Evolutionary conservation across 1,140 invertebrate species (phyloP).

Genomic region (Linepithema humile): DNA sequence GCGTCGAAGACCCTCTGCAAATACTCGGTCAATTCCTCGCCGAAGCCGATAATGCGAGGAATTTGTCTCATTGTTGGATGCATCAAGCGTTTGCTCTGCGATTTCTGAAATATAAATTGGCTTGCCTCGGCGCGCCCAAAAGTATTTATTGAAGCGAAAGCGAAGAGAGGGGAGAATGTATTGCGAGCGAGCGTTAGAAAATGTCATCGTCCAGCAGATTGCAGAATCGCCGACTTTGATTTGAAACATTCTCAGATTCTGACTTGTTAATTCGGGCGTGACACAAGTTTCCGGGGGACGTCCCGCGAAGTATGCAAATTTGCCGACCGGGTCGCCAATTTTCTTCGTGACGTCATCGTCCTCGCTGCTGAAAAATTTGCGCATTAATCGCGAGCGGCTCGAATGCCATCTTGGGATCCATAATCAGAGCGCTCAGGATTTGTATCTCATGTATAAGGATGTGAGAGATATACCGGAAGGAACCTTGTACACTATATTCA

Average conservation of each 20-base stretch:
- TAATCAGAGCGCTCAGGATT: constrained; percentile 42
- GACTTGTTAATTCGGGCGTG: not conserved
- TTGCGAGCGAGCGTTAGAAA: too few relatives aligned
- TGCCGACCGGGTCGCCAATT: not conserved
- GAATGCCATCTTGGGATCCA: constrained; percentile 22
- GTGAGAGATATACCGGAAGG: constrained; percentile 37
- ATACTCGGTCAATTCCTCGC: not conserved
- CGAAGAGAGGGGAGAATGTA: not conserved
- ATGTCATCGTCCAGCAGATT: not conserved
- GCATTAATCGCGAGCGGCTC: constrained; percentile 35
- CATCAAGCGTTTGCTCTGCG: not conserved
- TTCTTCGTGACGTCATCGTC: not conserved
- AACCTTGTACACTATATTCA: constrained; percentile 40
- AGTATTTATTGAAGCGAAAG: not conserved
- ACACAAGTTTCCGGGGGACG: not conserved
- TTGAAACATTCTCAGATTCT: not conserved
- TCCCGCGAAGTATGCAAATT: constrained; percentile 27
- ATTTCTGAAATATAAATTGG: not conserved
- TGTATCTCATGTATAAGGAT: constrained; percentile 60
- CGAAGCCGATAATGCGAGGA: not conserved
- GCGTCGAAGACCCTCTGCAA: not conserved
- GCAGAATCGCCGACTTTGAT: not conserved
- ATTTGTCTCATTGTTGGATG: not conserved
- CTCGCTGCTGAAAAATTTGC: constrained; percentile 19
- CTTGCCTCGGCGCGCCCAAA: not conserved